A percentile compares a stretch with the other conserved stretches of the same genome.
Evolutionary conservation across 2,113 vertebrate species (phyloP).

Genomic region (Gymnogyps californianus): DNA sequence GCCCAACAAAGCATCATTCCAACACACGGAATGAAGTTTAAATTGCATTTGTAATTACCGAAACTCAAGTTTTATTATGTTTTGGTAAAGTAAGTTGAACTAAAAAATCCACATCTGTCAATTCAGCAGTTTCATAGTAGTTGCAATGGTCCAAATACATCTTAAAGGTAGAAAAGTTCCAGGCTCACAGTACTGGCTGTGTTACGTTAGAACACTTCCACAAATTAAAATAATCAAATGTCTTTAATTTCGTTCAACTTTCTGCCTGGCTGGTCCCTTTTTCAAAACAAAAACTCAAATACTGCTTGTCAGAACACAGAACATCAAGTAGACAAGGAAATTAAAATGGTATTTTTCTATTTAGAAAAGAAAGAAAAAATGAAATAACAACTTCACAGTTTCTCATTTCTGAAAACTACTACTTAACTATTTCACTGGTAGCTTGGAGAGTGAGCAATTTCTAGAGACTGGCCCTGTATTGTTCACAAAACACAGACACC

Average conservation of each 20-base stretch:
- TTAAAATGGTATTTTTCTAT: background rate
- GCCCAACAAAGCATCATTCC: background rate
- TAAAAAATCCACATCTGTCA: background rate
- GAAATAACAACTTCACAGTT: background rate
- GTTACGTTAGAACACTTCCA: background rate
- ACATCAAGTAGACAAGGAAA: background rate
- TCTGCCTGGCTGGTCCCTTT: background rate
- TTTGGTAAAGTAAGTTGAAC: constrained; percentile 13
- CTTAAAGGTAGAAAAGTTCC: background rate
- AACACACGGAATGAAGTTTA: background rate
- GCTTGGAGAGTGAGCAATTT: background rate
- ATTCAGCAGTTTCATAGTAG: background rate
- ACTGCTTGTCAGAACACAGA: background rate
- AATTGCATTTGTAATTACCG: background rate
- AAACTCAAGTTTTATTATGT: background rate
- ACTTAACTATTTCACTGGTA: background rate
- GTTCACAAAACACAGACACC: background rate
- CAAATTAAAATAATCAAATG: constrained; percentile 1
- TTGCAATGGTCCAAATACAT: background rate
- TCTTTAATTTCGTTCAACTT: background rate
- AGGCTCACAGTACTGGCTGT: background rate
- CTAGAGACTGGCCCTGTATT: background rate
- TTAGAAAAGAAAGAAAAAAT: background rate
- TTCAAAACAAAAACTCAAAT: background rate
- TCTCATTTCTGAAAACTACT: background rate